Evolutionary conservation across 2,888 invertebrate genomes (phyloP).

Genomic region (Ichneumoninae sp.): DNA sequence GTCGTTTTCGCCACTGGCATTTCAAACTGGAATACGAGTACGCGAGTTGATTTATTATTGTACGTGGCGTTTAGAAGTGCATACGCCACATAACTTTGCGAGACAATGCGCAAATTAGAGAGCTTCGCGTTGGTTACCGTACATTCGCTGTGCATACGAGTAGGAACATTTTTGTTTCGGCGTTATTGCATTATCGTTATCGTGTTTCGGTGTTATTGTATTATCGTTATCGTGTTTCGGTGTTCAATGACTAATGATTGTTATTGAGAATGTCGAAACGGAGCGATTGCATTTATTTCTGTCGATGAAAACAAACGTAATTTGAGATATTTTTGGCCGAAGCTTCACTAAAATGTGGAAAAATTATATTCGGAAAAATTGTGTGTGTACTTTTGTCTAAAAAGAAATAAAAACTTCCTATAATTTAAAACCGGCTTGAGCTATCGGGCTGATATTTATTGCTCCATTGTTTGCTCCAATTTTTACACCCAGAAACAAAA

Average conservation of each 20-base stretch:
- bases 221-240: neutral
- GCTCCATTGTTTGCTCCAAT: too few species aligned
- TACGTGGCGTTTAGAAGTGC: neutral
- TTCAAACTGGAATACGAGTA: neutral
- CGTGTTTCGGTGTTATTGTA: neutral
- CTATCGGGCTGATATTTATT: too few species aligned
- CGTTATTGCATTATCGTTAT: neutral
- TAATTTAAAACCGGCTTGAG: too few species aligned
- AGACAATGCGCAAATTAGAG: slow-evolving; percentile 24
- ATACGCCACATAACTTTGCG: slow-evolving; percentile 12
- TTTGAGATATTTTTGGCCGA: too few species aligned
- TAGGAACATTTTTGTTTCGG: neutral
- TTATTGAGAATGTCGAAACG: neutral
- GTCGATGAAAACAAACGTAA: neutral
- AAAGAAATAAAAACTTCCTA: too few species aligned
- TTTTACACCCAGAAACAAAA: too few species aligned
- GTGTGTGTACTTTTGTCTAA: too few species aligned
- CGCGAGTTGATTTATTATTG: neutral
- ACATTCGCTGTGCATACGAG: neutral
- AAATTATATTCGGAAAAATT: too few species aligned
- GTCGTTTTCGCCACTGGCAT: neutral
- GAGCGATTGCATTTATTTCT: neutral
- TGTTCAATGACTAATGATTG: neutral
- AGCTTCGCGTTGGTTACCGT: slow-evolving; percentile 12
- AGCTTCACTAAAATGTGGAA: too few species aligned